phyloP scores from a whole-genome alignment of 2,888 invertebrate genomes.

The Danaus chrysippus region DNA sequence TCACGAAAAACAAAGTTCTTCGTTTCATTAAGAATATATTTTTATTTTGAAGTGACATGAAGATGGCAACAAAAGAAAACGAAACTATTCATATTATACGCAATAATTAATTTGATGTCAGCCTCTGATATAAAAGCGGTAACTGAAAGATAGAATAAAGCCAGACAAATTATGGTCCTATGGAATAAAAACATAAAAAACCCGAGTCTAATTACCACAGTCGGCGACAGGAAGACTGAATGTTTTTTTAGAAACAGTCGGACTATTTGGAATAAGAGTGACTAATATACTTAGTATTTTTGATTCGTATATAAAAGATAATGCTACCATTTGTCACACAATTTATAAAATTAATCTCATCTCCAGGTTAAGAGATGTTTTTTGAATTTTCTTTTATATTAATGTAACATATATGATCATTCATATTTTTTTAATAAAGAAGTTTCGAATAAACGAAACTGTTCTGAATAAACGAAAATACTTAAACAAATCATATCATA shows the following conservation, averaged over 20 bases:
- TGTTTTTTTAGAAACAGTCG: conserved; percentile 6
- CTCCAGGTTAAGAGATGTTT: too few species aligned
- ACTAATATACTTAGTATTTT: not conserved
- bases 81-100: not conserved
- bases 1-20: too few species aligned
- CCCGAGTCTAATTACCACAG: conserved; percentile 6
- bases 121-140: conserved; percentile 2
- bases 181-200: conserved; percentile 2
- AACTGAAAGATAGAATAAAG: conserved; percentile 6
- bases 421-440: too few species aligned
- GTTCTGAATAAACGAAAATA: too few species aligned
- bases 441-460: too few species aligned
- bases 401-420: too few species aligned
- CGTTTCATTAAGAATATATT: too few species aligned
- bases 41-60: not conserved
- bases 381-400: too few species aligned
- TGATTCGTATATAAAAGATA: not conserved
- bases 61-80: conserved; percentile 1
- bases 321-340: too few species aligned
- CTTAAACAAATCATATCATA: too few species aligned
- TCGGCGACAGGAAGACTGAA: conserved; percentile 8
- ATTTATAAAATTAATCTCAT: too few species aligned
- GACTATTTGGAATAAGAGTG: not conserved
- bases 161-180: conserved; percentile 5
- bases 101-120: conserved; percentile 7